Percentiles rank a stretch among this genome's conserved stretches.
These are phyloP conservation scores for Branchinecta lynchi DNA, from an alignment of 1,140 invertebrate species.

Conservation along the genomic window DNA sequence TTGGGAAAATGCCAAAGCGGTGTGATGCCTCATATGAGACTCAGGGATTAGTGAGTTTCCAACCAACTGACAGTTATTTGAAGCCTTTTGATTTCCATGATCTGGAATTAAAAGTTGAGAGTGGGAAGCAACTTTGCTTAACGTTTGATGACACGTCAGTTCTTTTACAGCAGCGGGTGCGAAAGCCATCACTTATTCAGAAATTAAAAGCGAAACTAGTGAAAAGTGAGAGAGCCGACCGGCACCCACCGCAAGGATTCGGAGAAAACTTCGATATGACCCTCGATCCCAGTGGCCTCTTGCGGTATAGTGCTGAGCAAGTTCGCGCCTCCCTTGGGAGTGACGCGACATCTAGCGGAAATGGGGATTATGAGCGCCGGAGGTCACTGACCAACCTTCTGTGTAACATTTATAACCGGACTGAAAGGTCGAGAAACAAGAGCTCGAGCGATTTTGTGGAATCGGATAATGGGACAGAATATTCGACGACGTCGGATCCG, in stretches of 20 bases:
- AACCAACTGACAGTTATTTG: neutral
- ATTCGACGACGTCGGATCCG: neutral
- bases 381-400: neutral
- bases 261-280: neutral
- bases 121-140: neutral
- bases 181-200: neutral
- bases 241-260: neutral
- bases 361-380: neutral
- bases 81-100: neutral
- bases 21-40: neutral
- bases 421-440: neutral
- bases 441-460: neutral
- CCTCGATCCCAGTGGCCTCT: neutral
- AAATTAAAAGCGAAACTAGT: neutral
- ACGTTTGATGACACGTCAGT: neutral
- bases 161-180: neutral
- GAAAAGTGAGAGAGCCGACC: neutral
- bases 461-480: conserved; percentile 1
- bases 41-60: neutral
- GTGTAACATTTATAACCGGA: neutral
- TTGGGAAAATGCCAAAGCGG: neutral
- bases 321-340: neutral
- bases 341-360: neutral
- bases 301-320: neutral
- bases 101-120: neutral